A percentile compares a stretch with the other conserved stretches of the same genome.
phyloP scores from a whole-genome alignment of 2,797 vertebrate genomes.

The Lophotriccus pileatus region DNA sequence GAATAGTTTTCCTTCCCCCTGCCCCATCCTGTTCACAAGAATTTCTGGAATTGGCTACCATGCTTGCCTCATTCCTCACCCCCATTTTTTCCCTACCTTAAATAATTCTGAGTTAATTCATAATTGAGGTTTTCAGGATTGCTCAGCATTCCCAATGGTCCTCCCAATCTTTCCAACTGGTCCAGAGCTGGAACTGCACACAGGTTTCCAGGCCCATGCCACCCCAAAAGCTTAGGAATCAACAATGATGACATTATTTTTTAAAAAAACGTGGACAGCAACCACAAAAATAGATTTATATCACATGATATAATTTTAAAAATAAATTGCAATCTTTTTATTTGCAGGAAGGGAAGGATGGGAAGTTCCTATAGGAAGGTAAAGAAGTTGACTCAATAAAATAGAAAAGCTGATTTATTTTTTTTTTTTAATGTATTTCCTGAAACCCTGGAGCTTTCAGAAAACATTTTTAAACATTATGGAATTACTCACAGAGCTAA shows the following conservation, averaged over 20 bases:
- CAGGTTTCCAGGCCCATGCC: neutral
- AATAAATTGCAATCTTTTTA: neutral
- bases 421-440: neutral
- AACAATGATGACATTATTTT: neutral
- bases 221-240: neutral
- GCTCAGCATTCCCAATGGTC: neutral
- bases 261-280: neutral
- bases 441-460: neutral
- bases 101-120: neutral
- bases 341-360: slow-evolving; percentile 18
- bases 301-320: neutral
- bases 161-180: neutral
- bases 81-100: neutral
- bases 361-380: neutral
- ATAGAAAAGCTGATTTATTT: neutral
- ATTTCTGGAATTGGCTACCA: neutral
- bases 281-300: neutral
- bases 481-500: neutral
- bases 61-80: neutral
- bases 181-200: neutral
- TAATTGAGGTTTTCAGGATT: neutral
- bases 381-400: neutral
- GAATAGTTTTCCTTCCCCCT: neutral
- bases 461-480: neutral
- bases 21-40: neutral